Percentiles rank a stretch among this genome's conserved stretches.
Evolutionary conservation across 1,140 invertebrate genomes (phyloP).

Genomic region (Aphidius ervi): DNA sequence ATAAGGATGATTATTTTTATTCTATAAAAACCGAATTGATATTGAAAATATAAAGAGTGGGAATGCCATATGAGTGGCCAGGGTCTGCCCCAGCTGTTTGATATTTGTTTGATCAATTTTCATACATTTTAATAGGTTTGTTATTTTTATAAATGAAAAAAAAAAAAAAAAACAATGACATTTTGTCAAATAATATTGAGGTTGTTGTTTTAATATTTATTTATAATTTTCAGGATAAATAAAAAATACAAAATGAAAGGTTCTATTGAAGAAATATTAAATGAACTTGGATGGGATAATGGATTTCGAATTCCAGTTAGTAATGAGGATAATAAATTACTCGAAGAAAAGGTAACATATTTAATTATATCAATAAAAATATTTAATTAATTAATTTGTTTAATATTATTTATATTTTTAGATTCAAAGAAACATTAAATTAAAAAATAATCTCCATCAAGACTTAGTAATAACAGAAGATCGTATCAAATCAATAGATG

Average conservation of each 20-base stretch:
- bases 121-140: too few relatives aligned
- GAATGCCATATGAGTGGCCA: too few relatives aligned
- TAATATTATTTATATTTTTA: constrained; percentile 21
- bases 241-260: constrained; percentile 14
- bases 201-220: too few relatives aligned
- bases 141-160: too few relatives aligned
- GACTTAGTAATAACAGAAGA: constrained; percentile 36
- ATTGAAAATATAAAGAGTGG: too few relatives aligned
- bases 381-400: constrained; percentile 4
- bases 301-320: constrained; percentile 70
- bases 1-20: too few relatives aligned
- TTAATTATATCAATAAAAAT: constrained; percentile 9
- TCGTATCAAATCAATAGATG: constrained; percentile 33
- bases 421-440: constrained; percentile 42
- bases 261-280: constrained; percentile 59
- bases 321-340: constrained; percentile 63
- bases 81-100: too few relatives aligned
- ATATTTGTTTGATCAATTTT: too few relatives aligned
- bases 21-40: too few relatives aligned
- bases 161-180: too few relatives aligned
- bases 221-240: too few relatives aligned
- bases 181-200: too few relatives aligned
- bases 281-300: constrained; percentile 66
- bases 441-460: constrained; percentile 30
- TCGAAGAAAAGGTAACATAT: constrained; percentile 57